A percentile compares a stretch with the other conserved stretches of the same genome.
Evolutionary conservation across 1,140 invertebrate species (phyloP).

Genomic region (Zaprionus davidi): DNA sequence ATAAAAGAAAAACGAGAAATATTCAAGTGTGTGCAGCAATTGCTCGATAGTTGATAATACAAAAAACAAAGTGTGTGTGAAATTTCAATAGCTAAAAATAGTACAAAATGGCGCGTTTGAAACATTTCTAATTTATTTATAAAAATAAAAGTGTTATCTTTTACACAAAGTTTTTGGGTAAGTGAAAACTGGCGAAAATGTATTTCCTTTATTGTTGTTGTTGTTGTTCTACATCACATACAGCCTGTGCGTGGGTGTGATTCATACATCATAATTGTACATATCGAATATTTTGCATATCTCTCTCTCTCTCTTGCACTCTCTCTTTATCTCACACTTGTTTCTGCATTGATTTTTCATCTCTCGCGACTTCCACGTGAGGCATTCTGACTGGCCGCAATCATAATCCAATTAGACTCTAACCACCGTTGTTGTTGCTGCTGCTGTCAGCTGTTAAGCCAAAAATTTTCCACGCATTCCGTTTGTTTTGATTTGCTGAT

Average conservation of each 20-base stretch:
- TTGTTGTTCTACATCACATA: conserved; percentile 18
- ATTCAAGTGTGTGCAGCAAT: conserved; percentile 34
- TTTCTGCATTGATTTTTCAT: conserved; percentile 71
- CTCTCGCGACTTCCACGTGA: conserved; percentile 35
- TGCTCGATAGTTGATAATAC: conserved; percentile 26
- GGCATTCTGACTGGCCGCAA: conserved; percentile 55
- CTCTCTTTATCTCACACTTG: conserved; percentile 51
- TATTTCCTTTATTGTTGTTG: background rate
- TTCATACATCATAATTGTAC: conserved; percentile 27
- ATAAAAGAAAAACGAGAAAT: conserved; percentile 14
- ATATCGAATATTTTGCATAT: conserved; percentile 58
- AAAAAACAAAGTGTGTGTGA: conserved; percentile 47
- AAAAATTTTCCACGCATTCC: conserved; percentile 61
- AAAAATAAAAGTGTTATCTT: conserved; percentile 16
- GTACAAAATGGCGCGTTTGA: conserved; percentile 77
- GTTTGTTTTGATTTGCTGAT: conserved; percentile 45
- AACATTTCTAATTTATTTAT: conserved; percentile 68
- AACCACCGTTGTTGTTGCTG: conserved; percentile 6
- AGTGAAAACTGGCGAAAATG: conserved; percentile 11
- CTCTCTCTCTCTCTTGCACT: background rate
- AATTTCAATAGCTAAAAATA: conserved; percentile 62
- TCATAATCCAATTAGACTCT: conserved; percentile 56
- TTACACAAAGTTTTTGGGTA: conserved; percentile 15
- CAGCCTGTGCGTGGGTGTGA: conserved; percentile 34
- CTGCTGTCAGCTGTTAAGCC: conserved; percentile 35